A percentile compares a stretch with the other conserved stretches of the same genome.
phyloP scores from a whole-genome alignment of 2,113 vertebrate genomes.

The Aramus guarauna region DNA sequence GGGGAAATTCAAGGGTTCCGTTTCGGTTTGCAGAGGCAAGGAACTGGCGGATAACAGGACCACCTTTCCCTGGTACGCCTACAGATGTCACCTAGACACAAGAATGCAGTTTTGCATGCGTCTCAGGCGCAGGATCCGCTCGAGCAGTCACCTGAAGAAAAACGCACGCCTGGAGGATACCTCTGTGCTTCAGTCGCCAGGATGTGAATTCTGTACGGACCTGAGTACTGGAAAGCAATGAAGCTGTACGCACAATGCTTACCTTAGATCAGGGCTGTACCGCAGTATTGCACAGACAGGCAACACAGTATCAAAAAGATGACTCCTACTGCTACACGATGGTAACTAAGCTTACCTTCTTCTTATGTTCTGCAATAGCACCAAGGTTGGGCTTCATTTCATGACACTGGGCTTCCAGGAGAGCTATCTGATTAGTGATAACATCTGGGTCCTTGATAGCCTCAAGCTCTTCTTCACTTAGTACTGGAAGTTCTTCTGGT shows the following conservation, averaged over 20 bases:
- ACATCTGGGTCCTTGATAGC: slow-evolving; percentile 76
- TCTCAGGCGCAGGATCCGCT: background rate
- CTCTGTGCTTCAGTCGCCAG: no score
- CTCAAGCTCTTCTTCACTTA: slow-evolving; percentile 78
- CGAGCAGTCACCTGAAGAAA: background rate
- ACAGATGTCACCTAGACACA: no score
- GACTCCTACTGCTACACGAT: no score
- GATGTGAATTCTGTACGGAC: background rate
- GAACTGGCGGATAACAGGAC: background rate
- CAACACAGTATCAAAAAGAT: no score
- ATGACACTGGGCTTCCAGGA: slow-evolving; percentile 84
- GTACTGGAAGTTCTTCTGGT: slow-evolving; percentile 73
- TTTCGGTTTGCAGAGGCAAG: background rate
- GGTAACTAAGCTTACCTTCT: slow-evolving; percentile 77
- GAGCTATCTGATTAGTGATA: slow-evolving; percentile 85
- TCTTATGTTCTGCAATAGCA: slow-evolving; percentile 88
- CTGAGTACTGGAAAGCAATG: background rate
- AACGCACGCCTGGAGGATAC: no score
- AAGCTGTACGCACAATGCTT: fast-evolving
- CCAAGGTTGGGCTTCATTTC: slow-evolving; percentile 91
- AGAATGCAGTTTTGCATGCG: background rate
- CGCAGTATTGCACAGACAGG: fast-evolving
- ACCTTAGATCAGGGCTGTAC: background rate
- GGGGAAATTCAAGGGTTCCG: background rate
- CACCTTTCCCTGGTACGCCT: background rate